Base-by-base conservation (phyloP, 1,140 invertebrate genomes). In the Anthonomus grandis region DNA sequence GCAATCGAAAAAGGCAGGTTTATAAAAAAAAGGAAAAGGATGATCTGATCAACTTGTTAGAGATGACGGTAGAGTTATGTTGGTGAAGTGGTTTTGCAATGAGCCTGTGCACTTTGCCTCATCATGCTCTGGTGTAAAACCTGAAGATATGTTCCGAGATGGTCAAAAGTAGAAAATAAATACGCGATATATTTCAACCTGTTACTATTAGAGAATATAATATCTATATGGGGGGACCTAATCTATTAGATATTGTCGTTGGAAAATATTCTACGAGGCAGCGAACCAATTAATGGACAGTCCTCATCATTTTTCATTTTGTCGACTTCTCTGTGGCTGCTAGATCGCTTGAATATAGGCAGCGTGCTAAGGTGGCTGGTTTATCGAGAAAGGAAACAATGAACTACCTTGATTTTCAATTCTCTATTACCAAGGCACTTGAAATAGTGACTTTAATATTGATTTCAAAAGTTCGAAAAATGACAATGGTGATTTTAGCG, bases 21-120 rank as follows among this genome's bases (percentile, higher is more conserved):
- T 39, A 21, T 34, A 52, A 46, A 57, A 36, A 46, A 19, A 31
- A 21, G 59, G 54, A 10, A n/a, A 48, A 18, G 53, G 54, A 25
- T 15, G 23, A 12, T 47, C 42, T 50, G 52, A 63, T 42, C 9
- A n/a, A 34, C 21, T 47, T 22, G 42, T 49, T 37, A 49, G 46
- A 45, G 38, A 50, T 36, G 41, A 55, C 52, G 24, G 23, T 44
- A 59, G 49, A 17, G 39, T 54, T 17, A 21, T 31, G 49, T n/a
- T 48, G 8, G 38, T 27, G 5, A 55, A 55, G 38, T 45, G 52
- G 45, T 57, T 49, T 31, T 22, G 49, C 41, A 17, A 13, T n/a
- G 49, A 24, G 36, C 36, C 46, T 22, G 34, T 41, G 10, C 13
- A 57, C 31, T 49, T 57, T 31, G 45, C 45, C 21, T 49, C 36